A percentile compares a stretch with the other conserved stretches of the same genome.
Conservation (phyloP, 1,140 invertebrate species). For the Drosophila murphyi region DNA sequence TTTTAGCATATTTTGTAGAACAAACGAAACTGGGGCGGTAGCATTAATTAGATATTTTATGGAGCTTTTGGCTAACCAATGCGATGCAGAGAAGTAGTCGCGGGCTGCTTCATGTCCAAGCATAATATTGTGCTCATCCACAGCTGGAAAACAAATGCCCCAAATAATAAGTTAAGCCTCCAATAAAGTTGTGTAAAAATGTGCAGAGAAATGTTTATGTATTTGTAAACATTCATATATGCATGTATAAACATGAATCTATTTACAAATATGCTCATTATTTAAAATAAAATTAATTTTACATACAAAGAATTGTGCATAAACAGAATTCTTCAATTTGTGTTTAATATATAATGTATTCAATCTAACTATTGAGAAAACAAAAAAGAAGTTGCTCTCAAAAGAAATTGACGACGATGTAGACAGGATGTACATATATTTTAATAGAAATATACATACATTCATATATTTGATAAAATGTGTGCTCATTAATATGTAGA, state of each 20-base stretch:
- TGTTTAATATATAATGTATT: too few relatives aligned
- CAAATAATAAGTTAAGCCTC: conserved; percentile 16
- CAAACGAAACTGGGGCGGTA: conserved; percentile 14
- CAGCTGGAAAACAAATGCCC: conserved; percentile 34
- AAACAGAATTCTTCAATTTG: too few relatives aligned
- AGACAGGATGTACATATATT: too few relatives aligned
- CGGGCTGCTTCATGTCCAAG: conserved; percentile 51
- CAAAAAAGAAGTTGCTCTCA: too few relatives aligned
- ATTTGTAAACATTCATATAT: not conserved
- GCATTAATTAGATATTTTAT: conserved; percentile 51
- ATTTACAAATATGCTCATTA: too few relatives aligned
- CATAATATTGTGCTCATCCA: conserved; percentile 47
- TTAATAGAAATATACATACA: too few relatives aligned
- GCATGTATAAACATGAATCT: not conserved
- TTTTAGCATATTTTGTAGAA: conserved; percentile 46
- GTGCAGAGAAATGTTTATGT: not conserved
- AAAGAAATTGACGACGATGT: too few relatives aligned
- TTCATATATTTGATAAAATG: too few relatives aligned
- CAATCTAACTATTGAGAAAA: too few relatives aligned
- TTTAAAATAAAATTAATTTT: not conserved
- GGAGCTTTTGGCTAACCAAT: conserved; percentile 11
- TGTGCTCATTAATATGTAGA: too few relatives aligned
- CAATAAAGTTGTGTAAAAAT: conserved; percentile 33
- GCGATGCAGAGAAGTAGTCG: not conserved
- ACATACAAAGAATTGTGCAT: too few relatives aligned